phyloP scores from a whole-genome alignment of 2,888 invertebrate species.

The Protophormia terraenovae region DNA sequence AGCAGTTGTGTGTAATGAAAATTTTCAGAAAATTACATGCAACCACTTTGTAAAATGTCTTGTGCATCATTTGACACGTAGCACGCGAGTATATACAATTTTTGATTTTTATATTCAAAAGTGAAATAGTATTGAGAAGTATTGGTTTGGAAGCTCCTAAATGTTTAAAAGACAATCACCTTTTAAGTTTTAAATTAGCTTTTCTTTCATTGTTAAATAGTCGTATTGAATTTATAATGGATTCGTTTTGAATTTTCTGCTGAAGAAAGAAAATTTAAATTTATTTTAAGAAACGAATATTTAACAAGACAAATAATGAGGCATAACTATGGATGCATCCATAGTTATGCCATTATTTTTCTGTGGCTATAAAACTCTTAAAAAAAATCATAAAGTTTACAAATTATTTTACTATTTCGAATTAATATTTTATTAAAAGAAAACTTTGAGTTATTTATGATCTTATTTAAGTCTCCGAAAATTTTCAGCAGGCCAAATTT shows the following conservation, averaged over 20 bases:
- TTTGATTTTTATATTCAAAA: neutral
- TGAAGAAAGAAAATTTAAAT: neutral
- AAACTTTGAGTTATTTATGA: too few relatives aligned
- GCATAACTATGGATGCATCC: too few relatives aligned
- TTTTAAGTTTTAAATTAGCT: slow-evolving; percentile 2
- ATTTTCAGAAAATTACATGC: slow-evolving; percentile 51
- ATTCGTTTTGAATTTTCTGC: neutral
- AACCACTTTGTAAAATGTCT: slow-evolving; percentile 55
- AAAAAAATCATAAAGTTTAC: too few relatives aligned
- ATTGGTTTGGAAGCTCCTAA: neutral
- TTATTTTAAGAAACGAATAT: too few relatives aligned
- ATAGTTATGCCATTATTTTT: too few relatives aligned
- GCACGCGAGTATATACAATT: neutral
- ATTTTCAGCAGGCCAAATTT: too few relatives aligned
- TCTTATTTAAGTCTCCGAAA: too few relatives aligned
- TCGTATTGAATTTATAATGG: slow-evolving; percentile 11
- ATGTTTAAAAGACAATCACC: neutral
- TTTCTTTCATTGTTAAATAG: neutral
- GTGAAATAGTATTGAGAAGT: neutral
- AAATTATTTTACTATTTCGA: too few relatives aligned
- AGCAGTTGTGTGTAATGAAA: slow-evolving; percentile 4
- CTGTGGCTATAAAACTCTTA: too few relatives aligned
- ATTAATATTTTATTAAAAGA: too few relatives aligned
- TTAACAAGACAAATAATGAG: too few relatives aligned
- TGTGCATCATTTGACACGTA: slow-evolving; percentile 46